These are phyloP conservation scores for Zosterops hypoxanthus DNA, from an alignment of 2,113 vertebrate genomes.

Conservation along the genomic window DNA sequence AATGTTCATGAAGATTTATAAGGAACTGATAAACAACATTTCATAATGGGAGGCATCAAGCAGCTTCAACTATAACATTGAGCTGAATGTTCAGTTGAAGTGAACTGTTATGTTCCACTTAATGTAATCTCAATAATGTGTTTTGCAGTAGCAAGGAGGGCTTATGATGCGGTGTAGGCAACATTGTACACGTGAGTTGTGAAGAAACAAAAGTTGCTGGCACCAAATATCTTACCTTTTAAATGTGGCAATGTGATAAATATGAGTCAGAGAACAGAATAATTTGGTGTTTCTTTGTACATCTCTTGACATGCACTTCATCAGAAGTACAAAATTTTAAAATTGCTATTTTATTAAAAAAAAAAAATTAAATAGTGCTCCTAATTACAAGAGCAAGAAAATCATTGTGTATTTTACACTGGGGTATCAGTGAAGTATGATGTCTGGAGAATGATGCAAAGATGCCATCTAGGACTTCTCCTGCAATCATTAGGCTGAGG, in stretches of 20 bases:
- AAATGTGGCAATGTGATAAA: constrained; percentile 9
- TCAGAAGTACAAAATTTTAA: neutral
- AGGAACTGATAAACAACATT: constrained; percentile 4
- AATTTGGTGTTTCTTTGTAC: neutral
- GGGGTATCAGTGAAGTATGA: neutral
- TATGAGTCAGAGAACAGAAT: constrained; percentile 21
- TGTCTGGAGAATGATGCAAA: neutral
- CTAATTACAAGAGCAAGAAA: neutral
- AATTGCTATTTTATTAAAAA: neutral
- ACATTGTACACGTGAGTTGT: neutral
- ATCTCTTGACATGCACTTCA: neutral
- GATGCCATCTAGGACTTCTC: neutral
- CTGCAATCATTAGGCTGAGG: neutral
- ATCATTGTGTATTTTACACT: neutral
- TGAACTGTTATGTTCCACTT: constrained; percentile 5
- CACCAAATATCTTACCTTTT: constrained; percentile 13
- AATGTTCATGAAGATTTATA: neutral
- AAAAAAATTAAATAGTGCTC: neutral
- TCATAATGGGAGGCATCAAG: constrained; percentile 7
- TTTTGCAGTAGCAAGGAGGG: constrained; percentile 14
- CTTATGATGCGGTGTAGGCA: neutral
- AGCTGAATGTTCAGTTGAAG: neutral
- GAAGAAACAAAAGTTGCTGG: constrained; percentile 12
- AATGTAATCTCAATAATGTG: constrained; percentile 20
- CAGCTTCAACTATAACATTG: neutral